These are phyloP conservation scores for Himalopsyche japonica DNA, from an alignment of 2,888 invertebrate species.

Conservation along the genomic window DNA sequence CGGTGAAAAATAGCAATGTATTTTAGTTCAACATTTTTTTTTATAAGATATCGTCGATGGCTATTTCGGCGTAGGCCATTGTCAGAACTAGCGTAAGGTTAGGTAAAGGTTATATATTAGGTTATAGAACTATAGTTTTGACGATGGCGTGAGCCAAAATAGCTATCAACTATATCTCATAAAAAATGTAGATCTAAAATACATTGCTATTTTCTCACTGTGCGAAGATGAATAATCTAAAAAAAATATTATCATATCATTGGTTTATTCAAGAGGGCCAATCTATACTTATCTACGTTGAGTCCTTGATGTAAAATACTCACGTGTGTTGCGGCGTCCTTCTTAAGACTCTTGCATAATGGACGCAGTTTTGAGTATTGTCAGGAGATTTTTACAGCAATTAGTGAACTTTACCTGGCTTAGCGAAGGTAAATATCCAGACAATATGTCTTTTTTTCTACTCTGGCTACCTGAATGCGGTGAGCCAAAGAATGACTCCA, in stretches of 20 bases:
- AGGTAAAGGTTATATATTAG: no score
- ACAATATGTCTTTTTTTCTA: not conserved
- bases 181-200: no score
- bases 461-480: not conserved
- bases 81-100: no score
- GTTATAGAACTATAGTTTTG: no score
- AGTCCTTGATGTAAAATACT: not conserved
- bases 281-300: not conserved
- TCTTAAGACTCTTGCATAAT: constrained; percentile 14
- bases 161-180: no score
- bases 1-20: no score
- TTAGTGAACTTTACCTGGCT: constrained; percentile 37
- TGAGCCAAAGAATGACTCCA: not conserved
- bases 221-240: no score
- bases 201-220: no score
- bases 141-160: no score
- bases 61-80: no score
- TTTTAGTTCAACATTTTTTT: no score
- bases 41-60: no score
- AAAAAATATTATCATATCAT: not conserved
- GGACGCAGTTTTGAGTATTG: constrained; percentile 21
- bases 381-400: constrained; percentile 38
- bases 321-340: constrained; percentile 4
- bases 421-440: not conserved
- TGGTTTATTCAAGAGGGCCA: not conserved